Evolutionary conservation across 1,140 invertebrate genomes (phyloP), one percentile per base, ranked within the genome.

Genomic region (Thaumatotibia leucotreta): DNA sequence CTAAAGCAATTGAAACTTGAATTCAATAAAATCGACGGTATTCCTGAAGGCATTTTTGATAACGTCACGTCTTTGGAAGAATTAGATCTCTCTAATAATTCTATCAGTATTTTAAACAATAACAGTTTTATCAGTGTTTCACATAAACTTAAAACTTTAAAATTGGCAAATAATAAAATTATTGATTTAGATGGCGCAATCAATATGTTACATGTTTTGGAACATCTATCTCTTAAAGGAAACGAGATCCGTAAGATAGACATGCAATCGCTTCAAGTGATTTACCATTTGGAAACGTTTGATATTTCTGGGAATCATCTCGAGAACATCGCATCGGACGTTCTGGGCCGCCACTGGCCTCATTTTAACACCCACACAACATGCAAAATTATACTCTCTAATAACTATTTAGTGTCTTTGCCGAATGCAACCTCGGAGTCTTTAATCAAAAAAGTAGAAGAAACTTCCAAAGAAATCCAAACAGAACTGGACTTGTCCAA

Each of bases 111-210:
- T 14, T 45, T 89, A 10, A 82, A 50, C 2, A 81, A 86, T 65
- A 81, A 88, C 50, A 79, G 83, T 0, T 89, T 90, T 50, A 64
- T 20, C 2, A 87, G 87, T 70, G 67, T 90, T 61, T 84, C 79
- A n/a, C n/a, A n/a, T 6, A 79, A 72, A 22, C 73, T 90, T n/a
- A 63, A 77, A 65, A 71, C 63, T 23, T 64, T 89, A 17, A 78
- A 62, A 66, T 63, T 90, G 29, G 83, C 84, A 24, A 77, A 86
- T 63, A 90, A 90, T 61, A 77, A 45, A 29, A 90, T 89, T 1
- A 80, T 80, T 71, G 66, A 89, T 61, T 67, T 89, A 17, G 84
- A 87, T 39, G 85, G 85, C 9, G 86, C 85, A 11, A 67, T 90
- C 8, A 88, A 88, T 68, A 76, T 75, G 23, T 68, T 88, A 1